Percentiles rank a stretch among this genome's conserved stretches.
Conservation (phyloP, 1,140 invertebrate species). For the Maniola jurtina region DNA sequence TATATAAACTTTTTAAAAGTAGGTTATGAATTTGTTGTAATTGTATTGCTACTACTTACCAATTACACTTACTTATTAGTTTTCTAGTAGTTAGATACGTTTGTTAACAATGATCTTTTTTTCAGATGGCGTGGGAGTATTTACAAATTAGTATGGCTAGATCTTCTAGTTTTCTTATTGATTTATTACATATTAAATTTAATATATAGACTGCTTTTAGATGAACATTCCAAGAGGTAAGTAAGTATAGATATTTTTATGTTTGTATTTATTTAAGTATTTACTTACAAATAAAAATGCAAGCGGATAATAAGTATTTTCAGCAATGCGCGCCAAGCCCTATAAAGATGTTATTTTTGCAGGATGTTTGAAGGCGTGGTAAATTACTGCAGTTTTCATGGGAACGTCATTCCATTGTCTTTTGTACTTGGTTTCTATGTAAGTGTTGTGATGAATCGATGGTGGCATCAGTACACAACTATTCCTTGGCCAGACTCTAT, state of each 20-base stretch:
- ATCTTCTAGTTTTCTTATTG: conserved; percentile 90
- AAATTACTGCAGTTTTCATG: conserved; percentile 88
- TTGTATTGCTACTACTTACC: no score
- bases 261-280: conserved; percentile 7
- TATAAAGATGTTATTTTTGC: conserved; percentile 37
- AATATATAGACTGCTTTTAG: conserved; percentile 89
- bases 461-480: conserved; percentile 93
- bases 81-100: neutral
- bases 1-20: no score
- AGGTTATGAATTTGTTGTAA: no score
- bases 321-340: neutral
- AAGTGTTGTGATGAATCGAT: conserved; percentile 93
- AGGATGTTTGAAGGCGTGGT: conserved; percentile 88
- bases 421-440: conserved; percentile 96
- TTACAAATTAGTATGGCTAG: conserved; percentile 97
- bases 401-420: conserved; percentile 89
- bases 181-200: conserved; percentile 92
- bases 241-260: conserved; percentile 39
- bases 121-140: conserved; percentile 97
- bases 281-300: neutral
- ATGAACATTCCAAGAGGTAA: conserved; percentile 88
- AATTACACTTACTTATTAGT: no score
- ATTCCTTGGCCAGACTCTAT: conserved; percentile 91
- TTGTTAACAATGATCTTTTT: conserved; percentile 53
- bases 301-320: neutral